Conservation (phyloP, 1,140 invertebrate species). For the Alviniconcha marisindica region DNA sequence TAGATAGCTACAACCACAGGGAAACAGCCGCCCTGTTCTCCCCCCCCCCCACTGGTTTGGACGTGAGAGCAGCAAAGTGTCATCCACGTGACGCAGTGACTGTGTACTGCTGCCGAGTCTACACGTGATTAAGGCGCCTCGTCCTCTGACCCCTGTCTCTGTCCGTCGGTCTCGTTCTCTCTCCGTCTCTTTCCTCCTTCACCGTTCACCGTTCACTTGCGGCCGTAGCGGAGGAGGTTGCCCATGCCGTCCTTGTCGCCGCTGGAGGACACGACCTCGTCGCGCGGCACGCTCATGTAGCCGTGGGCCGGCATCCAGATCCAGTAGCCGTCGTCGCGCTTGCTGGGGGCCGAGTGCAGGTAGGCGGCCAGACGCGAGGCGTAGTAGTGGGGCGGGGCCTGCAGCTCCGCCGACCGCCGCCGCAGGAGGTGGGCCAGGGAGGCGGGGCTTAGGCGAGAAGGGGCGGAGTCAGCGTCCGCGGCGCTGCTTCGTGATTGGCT, state of each 20-base stretch:
- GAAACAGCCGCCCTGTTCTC: no score
- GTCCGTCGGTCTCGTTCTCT: no score
- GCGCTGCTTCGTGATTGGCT: conserved; percentile 16
- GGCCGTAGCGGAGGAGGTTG: conserved; percentile 66
- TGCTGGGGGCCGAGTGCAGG: conserved; percentile 46
- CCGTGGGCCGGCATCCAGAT: conserved; percentile 73
- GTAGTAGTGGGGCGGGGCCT: conserved; percentile 58
- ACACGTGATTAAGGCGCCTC: no score
- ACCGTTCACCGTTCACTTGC: conserved; percentile 13
- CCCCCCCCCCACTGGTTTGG: no score
- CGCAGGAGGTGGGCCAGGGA: conserved; percentile 44
- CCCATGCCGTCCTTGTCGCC: conserved; percentile 42
- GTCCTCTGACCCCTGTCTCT: no score
- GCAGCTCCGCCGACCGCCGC: conserved; percentile 37
- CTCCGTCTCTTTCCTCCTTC: no score
- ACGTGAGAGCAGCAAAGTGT: no score
- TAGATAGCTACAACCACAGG: no score
- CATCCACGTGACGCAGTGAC: no score
- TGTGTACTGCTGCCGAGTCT: no score
- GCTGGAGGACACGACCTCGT: conserved; percentile 42
- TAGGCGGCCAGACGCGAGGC: conserved; percentile 50
- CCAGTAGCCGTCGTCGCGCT: conserved; percentile 62
- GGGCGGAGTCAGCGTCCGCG: conserved; percentile 32
- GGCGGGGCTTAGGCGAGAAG: conserved; percentile 16
- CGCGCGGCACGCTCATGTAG: conserved; percentile 63